Conservation (phyloP, 2,113 vertebrate species). For the Hydrolagus affinis region DNA sequence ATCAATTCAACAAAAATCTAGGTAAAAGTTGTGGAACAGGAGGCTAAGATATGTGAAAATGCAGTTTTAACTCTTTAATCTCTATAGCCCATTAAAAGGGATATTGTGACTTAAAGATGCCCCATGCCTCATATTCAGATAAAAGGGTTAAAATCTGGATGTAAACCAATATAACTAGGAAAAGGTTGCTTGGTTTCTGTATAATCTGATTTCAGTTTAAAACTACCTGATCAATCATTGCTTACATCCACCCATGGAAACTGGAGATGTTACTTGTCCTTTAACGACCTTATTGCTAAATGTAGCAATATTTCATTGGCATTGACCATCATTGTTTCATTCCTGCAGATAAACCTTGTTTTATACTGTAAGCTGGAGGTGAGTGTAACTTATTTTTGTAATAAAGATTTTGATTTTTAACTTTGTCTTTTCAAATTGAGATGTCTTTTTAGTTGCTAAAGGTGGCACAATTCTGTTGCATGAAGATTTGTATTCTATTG, state of each 20-base stretch:
- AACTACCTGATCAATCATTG: conserved; percentile 32
- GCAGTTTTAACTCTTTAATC: neutral
- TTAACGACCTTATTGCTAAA: conserved; percentile 85
- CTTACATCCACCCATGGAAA: conserved; percentile 71
- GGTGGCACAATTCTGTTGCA: neutral
- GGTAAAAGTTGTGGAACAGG: conserved; percentile 14
- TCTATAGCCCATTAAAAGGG: conserved; percentile 50
- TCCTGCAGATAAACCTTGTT: conserved; percentile 97
- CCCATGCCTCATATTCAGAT: conserved; percentile 61
- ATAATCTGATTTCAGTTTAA: conserved; percentile 22
- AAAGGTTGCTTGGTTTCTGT: conserved; percentile 17
- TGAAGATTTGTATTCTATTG: neutral
- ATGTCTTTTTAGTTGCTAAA: conserved; percentile 7
- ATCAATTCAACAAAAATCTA: neutral
- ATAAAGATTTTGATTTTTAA: conserved; percentile 99
- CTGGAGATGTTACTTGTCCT: conserved; percentile 86
- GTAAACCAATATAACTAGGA: neutral
- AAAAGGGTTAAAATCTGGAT: conserved; percentile 22
- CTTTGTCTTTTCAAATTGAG: conserved; percentile 46
- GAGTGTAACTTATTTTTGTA: conserved; percentile 99
- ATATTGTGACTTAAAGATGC: conserved; percentile 64
- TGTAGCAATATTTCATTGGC: conserved; percentile 50
- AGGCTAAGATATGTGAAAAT: conserved; percentile 16
- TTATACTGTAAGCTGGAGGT: conserved; percentile 99
- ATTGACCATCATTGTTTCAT: conserved; percentile 93